A percentile compares a stretch with the other conserved stretches of the same genome.
These are phyloP conservation scores for Caranx ignobilis DNA, from an alignment of 2,113 vertebrate genomes.

Conservation along the genomic window DNA sequence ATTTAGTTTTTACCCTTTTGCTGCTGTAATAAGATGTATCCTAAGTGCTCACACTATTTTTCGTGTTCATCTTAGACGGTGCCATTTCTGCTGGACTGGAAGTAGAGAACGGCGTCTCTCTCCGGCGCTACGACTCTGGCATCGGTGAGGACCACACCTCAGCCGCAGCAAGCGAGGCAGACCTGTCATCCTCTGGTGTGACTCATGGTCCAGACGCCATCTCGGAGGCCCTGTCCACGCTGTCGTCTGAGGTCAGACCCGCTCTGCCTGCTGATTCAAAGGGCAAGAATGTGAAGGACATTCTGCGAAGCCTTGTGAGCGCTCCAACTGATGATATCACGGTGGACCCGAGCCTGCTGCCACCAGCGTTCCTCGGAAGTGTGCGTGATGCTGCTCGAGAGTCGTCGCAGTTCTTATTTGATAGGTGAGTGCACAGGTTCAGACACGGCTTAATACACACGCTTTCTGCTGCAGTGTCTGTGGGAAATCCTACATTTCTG, in stretches of 20 bases:
- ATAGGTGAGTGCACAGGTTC: conserved; percentile 86
- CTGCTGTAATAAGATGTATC: not conserved
- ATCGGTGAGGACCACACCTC: conserved; percentile 87
- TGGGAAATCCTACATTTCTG: not conserved
- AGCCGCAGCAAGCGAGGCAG: conserved; percentile 50
- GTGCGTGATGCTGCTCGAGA: conserved; percentile 85
- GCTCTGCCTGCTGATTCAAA: conserved; percentile 80
- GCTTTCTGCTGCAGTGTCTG: not conserved
- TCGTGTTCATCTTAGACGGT: conserved; percentile 49
- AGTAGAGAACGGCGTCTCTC: conserved; percentile 77
- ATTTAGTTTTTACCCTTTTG: not conserved
- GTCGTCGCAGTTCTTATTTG: conserved; percentile 92
- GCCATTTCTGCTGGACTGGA: conserved; percentile 64
- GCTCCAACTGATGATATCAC: conserved; percentile 86
- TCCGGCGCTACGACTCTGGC: conserved; percentile 87
- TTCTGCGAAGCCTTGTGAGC: conserved; percentile 94
- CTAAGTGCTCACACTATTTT: not conserved
- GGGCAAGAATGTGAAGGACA: conserved; percentile 96
- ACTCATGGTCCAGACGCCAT: conserved; percentile 91
- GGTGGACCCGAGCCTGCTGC: conserved; percentile 88
- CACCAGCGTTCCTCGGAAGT: conserved; percentile 88
- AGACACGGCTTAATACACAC: not conserved
- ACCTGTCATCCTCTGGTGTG: conserved; percentile 56
- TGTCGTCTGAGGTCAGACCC: conserved; percentile 92
- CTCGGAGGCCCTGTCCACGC: conserved; percentile 91